These are phyloP conservation scores for Cochlearius cochlearius DNA, from an alignment of 2,113 vertebrate species.

Conservation along the genomic window DNA sequence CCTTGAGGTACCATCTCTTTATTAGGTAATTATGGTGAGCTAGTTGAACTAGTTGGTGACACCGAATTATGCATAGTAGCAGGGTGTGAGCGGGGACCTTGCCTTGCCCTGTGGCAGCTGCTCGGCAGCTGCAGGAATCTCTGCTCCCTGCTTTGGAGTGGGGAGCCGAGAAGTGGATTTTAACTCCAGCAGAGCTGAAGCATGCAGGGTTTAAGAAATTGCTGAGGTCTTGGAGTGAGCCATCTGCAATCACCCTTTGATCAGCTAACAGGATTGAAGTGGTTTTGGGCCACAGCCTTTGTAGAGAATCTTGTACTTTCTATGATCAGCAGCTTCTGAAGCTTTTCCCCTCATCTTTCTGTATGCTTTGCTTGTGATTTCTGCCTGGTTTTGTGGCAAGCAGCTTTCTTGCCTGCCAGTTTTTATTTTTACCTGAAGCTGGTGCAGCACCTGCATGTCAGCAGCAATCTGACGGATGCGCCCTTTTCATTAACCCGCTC, in stretches of 20 bases:
- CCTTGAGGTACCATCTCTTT: neutral
- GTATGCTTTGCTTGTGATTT: neutral
- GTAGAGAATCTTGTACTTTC: neutral
- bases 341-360: neutral
- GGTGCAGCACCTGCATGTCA: neutral
- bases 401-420: neutral
- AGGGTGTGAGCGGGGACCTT: neutral
- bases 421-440: neutral
- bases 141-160: neutral
- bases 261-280: neutral
- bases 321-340: neutral
- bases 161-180: neutral
- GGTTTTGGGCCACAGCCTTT: neutral
- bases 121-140: neutral
- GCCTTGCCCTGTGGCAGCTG: neutral
- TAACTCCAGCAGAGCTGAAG: neutral
- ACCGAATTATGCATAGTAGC: neutral
- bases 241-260: neutral
- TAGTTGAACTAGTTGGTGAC: neutral
- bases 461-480: neutral
- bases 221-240: neutral
- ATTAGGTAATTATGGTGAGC: neutral
- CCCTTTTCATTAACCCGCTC: neutral
- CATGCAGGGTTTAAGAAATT: neutral
- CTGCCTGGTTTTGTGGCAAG: neutral